Evolutionary conservation across 2,888 invertebrate species (phyloP).

Genomic region (Chloromyia formosa): DNA sequence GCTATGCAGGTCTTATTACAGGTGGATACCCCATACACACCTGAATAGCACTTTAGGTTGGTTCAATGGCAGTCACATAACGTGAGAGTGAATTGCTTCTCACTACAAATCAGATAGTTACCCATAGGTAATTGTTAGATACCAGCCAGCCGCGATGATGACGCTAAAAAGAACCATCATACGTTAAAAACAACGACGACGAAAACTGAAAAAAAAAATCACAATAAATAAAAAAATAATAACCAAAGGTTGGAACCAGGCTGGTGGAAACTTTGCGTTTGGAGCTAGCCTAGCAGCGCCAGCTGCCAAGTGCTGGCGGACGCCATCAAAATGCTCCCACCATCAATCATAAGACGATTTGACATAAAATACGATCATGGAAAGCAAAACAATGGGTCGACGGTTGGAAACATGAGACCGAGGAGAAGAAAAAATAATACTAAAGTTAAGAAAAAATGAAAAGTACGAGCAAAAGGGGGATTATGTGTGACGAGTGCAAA

Average conservation of each 20-base stretch:
- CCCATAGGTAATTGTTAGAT: slow-evolving; percentile 44
- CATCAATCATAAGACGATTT: slow-evolving; percentile 54
- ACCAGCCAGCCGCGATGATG: slow-evolving; percentile 24
- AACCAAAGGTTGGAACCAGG: background rate
- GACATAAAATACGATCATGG: slow-evolving; percentile 54
- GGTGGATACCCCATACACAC: background rate
- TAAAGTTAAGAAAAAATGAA: background rate
- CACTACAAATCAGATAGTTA: slow-evolving; percentile 48
- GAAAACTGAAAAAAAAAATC: background rate
- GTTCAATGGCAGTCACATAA: slow-evolving; percentile 27
- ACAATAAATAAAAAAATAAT: slow-evolving; percentile 9
- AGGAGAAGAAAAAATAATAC: slow-evolving; percentile 12
- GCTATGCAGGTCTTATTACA: background rate
- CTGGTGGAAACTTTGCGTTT: slow-evolving; percentile 17
- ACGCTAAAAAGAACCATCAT: background rate
- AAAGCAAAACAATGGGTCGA: slow-evolving; percentile 47
- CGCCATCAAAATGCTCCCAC: slow-evolving; percentile 50
- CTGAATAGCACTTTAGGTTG: slow-evolving; percentile 1
- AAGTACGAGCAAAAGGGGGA: too few species aligned
- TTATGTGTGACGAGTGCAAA: slow-evolving; percentile 23
- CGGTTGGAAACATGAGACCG: slow-evolving; percentile 9
- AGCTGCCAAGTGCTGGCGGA: slow-evolving; percentile 11
- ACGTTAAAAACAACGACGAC: background rate
- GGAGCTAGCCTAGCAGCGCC: background rate
- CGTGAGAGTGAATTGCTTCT: slow-evolving; percentile 47